Base-by-base conservation (phyloP, 2,113 vertebrate species). In the Nannobrachium achirus region DNA sequence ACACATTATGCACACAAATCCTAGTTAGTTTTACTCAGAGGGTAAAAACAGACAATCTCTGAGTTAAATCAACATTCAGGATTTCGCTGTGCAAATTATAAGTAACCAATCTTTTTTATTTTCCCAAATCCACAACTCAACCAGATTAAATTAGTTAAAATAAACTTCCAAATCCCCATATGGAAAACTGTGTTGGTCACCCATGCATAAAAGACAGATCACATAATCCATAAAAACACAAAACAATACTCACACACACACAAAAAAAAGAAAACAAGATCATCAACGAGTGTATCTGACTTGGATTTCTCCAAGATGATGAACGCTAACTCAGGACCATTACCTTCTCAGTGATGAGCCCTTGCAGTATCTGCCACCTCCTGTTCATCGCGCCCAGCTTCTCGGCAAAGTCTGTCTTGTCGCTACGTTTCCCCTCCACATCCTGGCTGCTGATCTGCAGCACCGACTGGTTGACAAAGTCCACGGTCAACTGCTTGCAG, bases 391-490 rank as follows among this genome's bases (percentile, higher is more conserved):
- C 92, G 53, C 98, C 98, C 0, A 99, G 92, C 42, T 94, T 95
- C 76, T 99, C 98, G 0, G 98, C 98, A 84, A 98, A 99, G 77
- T 99, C 95, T 0, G 98, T 99, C 88, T 98, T 99, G 80, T 98
- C 96, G 0, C 95, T 97, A 55, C 98, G 94, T 63, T 98, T 98
- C 69, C 95, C 98, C 84, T 98, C 96, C 53, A 99, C 96, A 25
- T 99, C 98, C 69, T 98, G 97, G 69, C 94, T 95, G 86, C 95
- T 98, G 81, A 99, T 98, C 49, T 98, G 97, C 13, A 98, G 90
- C 79, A 98, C 96, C 0, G 97, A 99, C 69, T 99, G 97, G 81
- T 99, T 99, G 71, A 99, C 98, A 75, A 98, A 99, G 82, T 99
- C 97, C 1, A 98, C 96, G 0, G 96, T 99, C 84, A 99, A 60